phyloP scores from a whole-genome alignment of 1,140 invertebrate species.

The Probaryconus sp. region DNA sequence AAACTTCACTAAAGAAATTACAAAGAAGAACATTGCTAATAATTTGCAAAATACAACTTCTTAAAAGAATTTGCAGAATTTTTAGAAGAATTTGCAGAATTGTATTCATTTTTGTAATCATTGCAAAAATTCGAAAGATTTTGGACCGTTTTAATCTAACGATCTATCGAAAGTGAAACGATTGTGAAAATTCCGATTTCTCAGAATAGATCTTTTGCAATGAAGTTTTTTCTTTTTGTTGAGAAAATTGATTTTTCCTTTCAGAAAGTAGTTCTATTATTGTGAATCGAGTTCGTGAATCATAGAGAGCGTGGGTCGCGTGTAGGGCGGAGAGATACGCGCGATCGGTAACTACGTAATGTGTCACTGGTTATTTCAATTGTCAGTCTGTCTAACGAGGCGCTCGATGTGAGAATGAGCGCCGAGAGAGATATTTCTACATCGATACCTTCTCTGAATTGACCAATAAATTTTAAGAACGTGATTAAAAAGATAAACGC shows the following conservation, averaged over 20 bases:
- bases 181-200: too few relatives aligned
- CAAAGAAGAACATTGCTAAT: too few relatives aligned
- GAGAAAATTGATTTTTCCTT: too few relatives aligned
- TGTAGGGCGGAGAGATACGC: constrained; percentile 43
- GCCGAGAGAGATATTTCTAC: constrained; percentile 45
- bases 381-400: constrained; percentile 47
- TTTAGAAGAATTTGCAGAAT: too few relatives aligned
- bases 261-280: background rate
- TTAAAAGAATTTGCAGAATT: too few relatives aligned
- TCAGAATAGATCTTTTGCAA: too few relatives aligned
- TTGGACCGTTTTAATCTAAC: too few relatives aligned
- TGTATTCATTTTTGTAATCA: too few relatives aligned
- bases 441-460: constrained; percentile 54
- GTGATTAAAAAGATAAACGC: constrained; percentile 48
- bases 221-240: constrained; percentile 35
- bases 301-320: constrained; percentile 48
- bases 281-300: constrained; percentile 20
- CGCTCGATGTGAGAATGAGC: constrained; percentile 25
- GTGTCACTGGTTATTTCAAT: constrained; percentile 55
- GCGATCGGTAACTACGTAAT: constrained; percentile 45
- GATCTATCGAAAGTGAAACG: too few relatives aligned
- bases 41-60: too few relatives aligned
- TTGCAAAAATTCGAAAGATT: too few relatives aligned
- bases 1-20: too few relatives aligned
- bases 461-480: constrained; percentile 43